These are phyloP conservation scores for Agrilus biguttatus DNA, from an alignment of 2,888 invertebrate genomes.

Conservation along the genomic window DNA sequence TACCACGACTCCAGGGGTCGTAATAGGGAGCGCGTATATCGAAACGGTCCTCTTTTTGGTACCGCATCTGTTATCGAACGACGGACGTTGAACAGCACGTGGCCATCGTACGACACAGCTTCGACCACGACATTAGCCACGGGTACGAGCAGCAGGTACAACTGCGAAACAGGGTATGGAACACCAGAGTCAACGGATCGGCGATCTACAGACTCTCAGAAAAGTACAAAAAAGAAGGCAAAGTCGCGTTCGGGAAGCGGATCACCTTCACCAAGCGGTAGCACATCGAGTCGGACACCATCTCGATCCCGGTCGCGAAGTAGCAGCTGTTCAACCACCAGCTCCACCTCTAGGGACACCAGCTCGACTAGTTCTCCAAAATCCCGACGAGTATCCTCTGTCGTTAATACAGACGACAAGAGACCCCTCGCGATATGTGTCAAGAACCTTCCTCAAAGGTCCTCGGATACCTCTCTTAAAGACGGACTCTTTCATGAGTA, in stretches of 20 bases:
- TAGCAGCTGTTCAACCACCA: constrained; percentile 43
- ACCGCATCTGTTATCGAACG: constrained; percentile 17
- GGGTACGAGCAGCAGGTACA: constrained; percentile 37
- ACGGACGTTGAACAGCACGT: constrained; percentile 11
- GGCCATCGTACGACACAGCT: constrained; percentile 25
- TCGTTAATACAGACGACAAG: constrained; percentile 44
- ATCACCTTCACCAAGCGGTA: constrained; percentile 38
- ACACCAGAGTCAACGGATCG: constrained; percentile 19
- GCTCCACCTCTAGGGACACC: constrained; percentile 47
- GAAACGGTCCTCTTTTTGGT: constrained; percentile 32
- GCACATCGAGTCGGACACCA: constrained; percentile 40
- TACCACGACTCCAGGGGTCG: constrained; percentile 30
- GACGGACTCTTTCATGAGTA: constrained; percentile 97
- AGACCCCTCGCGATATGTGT: constrained; percentile 83
- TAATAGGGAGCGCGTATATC: constrained; percentile 31
- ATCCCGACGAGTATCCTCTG: constrained; percentile 30
- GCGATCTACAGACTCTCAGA: constrained; percentile 14
- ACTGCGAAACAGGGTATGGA: constrained; percentile 28
- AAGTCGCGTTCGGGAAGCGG: constrained; percentile 36
- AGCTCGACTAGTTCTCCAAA: constrained; percentile 43
- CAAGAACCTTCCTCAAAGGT: constrained; percentile 76
- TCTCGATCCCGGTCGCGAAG: constrained; percentile 35
- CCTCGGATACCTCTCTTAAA: constrained; percentile 86
- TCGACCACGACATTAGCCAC: constrained; percentile 28
- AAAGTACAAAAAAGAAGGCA: constrained; percentile 26